Evolutionary conservation across 1,140 invertebrate species (phyloP).

Genomic region (Atta texana): DNA sequence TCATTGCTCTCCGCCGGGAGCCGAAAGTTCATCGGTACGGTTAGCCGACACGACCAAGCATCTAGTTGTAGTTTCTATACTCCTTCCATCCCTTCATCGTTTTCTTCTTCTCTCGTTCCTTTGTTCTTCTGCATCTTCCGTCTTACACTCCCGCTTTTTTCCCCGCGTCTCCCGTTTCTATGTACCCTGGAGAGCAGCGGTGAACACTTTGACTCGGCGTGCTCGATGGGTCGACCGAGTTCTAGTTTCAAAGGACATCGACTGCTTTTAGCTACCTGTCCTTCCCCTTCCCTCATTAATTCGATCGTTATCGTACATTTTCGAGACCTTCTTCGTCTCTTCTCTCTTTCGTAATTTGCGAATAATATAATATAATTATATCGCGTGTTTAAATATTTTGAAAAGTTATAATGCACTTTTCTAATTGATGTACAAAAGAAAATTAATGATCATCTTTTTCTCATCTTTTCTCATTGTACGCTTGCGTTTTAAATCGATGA

Average conservation of each 20-base stretch:
- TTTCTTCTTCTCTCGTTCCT: background rate
- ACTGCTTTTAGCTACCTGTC: background rate
- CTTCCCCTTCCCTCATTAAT: background rate
- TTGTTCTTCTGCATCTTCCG: background rate
- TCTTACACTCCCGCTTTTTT: background rate
- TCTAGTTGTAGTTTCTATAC: constrained; percentile 42
- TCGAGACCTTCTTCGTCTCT: too few relatives aligned
- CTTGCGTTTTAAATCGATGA: background rate
- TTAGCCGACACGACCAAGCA: constrained; percentile 70
- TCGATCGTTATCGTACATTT: background rate
- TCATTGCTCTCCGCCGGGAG: constrained; percentile 70
- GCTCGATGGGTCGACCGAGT: constrained; percentile 72
- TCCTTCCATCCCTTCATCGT: background rate
- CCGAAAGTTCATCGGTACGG: constrained; percentile 78
- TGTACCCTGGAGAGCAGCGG: constrained; percentile 7
- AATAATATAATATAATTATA: background rate
- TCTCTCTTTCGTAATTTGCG: constrained; percentile 30
- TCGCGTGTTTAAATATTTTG: background rate
- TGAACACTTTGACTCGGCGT: constrained; percentile 66
- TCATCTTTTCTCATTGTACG: background rate
- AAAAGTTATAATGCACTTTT: background rate
- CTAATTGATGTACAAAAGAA: constrained; percentile 8
- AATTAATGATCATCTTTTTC: constrained; percentile 8
- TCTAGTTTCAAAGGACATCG: constrained; percentile 73
- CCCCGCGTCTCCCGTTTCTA: background rate